Evolutionary conservation across 2,113 vertebrate genomes (phyloP).

Genomic region (Abramis brama): DNA sequence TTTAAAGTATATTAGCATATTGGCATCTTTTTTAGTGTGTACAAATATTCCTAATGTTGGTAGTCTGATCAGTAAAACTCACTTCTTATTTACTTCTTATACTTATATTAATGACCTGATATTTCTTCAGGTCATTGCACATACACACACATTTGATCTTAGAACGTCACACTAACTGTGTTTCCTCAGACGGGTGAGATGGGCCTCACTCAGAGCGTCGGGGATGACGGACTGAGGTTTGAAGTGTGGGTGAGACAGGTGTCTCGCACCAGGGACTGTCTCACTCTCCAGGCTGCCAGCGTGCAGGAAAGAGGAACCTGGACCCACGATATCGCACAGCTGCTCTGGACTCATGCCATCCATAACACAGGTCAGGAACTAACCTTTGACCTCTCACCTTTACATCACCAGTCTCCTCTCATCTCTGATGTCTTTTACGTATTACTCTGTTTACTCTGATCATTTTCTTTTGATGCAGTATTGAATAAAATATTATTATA

Average conservation of each 20-base stretch:
- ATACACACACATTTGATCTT: background rate
- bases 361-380: slow-evolving; percentile 81
- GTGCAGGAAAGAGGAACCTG: slow-evolving; percentile 77
- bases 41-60: too few species aligned
- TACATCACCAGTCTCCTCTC: background rate
- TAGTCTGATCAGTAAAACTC: too few species aligned
- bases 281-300: slow-evolving; percentile 81
- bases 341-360: slow-evolving; percentile 90
- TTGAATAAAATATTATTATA: background rate
- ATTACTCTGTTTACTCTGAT: background rate
- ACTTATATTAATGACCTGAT: too few species aligned
- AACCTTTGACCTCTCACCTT: background rate
- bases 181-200: slow-evolving; percentile 83
- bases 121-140: too few species aligned
- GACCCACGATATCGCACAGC: slow-evolving; percentile 85
- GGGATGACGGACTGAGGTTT: slow-evolving; percentile 84
- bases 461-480: too few species aligned
- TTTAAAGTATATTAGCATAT: too few species aligned
- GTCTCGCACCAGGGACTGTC: slow-evolving; percentile 78
- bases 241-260: slow-evolving; percentile 87
- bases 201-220: slow-evolving; percentile 89
- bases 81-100: too few species aligned
- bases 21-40: too few species aligned
- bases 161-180: background rate
- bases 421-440: background rate